These are phyloP conservation scores for Ceratoteleas bidentatus DNA, from an alignment of 1,140 invertebrate genomes.

Conservation along the genomic window DNA sequence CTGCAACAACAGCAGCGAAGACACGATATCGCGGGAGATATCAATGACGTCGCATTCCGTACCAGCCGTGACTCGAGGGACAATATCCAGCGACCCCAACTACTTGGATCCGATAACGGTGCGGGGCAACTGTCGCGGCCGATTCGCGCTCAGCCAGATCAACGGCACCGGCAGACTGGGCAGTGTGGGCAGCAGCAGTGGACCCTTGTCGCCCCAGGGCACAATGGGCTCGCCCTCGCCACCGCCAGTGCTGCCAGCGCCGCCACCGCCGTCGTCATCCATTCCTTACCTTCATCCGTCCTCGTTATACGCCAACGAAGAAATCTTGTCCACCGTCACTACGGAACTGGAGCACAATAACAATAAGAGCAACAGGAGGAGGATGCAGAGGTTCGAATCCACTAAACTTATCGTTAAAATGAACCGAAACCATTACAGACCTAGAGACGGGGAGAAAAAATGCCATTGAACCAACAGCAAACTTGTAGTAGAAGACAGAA, in stretches of 20 bases:
- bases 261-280: conserved; percentile 68
- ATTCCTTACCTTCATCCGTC: conserved; percentile 73
- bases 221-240: conserved; percentile 80
- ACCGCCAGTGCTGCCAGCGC: conserved; percentile 75
- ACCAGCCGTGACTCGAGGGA: conserved; percentile 72
- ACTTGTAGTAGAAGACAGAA: too few relatives aligned
- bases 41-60: conserved; percentile 71
- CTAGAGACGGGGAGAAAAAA: too few relatives aligned
- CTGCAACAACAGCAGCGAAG: conserved; percentile 78
- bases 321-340: conserved; percentile 71
- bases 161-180: conserved; percentile 77
- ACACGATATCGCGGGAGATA: conserved; percentile 77
- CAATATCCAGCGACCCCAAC: conserved; percentile 78
- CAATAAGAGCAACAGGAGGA: conserved; percentile 76
- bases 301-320: conserved; percentile 78
- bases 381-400: conserved; percentile 73
- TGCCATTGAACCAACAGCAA: too few relatives aligned
- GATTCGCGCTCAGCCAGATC: conserved; percentile 79
- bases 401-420: too few relatives aligned
- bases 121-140: conserved; percentile 71
- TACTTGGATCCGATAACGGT: conserved; percentile 81
- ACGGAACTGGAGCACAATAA: conserved; percentile 78
- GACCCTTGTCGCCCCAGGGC: conserved; percentile 82
- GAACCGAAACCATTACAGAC: too few relatives aligned
- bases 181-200: conserved; percentile 81